Base-by-base conservation (phyloP, 2,113 vertebrate species). In the Lipophrys pholis region DNA sequence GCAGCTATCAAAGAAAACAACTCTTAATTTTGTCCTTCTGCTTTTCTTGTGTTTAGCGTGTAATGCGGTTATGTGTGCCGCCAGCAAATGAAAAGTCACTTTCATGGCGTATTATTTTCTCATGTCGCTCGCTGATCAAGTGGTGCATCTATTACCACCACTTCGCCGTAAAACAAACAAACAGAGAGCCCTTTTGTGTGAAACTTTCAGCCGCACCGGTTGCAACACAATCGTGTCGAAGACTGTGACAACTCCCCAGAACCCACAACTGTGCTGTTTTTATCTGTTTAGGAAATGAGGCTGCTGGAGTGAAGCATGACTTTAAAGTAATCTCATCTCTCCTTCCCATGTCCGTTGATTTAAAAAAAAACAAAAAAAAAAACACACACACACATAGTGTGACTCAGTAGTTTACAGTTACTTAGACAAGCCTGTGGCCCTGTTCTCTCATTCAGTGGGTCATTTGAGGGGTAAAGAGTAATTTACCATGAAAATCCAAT, bases 31-130 rank as follows among this genome's bases (percentile, higher is more conserved):
- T 79, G 85, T 89, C 90, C 86, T 86, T 90, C 87, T 91, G 89
- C 84, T 90, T 88, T 91, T 87, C 86, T 83, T 76, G 78, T 87
- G 83, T 92, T 90, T 80, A 64, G 78, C 74, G 80, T 91, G 87
- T 90, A 91, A 92, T 88, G 74, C 72, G 66, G 87, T 92, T 91
- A 90, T 86, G 77, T 86, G 89, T 81, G 80, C 71, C 78, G 75
- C 84, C 81, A 69, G 81, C 82, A 87, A 91, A 92, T 91, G 89
- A 90, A 90, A 90, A 92, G 90, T 92, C 91, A 91, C 90, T 92
- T 92, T 92, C 91, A 91, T 86, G 90, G 73, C 81, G 14, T 79
- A 76, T 91, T 90, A 91, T 91, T 90, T 88, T 78, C 74, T 83
- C 78, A 67, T 87, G 85, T 81, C 36, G 61, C 67, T 59, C 35